phyloP scores from a whole-genome alignment of 2,113 vertebrate species.

The Riparia riparia region DNA sequence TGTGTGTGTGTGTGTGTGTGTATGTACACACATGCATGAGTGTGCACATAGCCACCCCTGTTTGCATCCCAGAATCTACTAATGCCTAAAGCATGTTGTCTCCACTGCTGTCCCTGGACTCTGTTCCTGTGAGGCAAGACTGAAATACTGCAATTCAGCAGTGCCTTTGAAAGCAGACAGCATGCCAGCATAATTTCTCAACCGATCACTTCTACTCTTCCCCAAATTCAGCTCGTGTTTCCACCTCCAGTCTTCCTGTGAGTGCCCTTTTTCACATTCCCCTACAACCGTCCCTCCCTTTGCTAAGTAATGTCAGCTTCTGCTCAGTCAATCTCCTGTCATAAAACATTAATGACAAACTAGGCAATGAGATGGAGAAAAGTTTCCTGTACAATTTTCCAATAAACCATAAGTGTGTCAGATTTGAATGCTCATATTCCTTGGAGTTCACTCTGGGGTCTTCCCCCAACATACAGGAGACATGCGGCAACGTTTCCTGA shows the following conservation, averaged over 20 bases:
- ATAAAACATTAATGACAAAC: neutral
- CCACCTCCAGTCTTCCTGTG: neutral
- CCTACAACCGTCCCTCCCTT: neutral
- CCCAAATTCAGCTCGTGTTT: neutral
- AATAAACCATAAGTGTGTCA: neutral
- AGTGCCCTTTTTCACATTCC: neutral
- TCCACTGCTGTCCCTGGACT: neutral
- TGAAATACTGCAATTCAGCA: neutral
- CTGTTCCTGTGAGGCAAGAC: neutral
- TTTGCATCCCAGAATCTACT: neutral
- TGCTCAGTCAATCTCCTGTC: neutral
- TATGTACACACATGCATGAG: fast-evolving
- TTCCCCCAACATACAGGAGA: neutral
- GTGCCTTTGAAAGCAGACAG: neutral
- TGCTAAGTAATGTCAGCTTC: neutral
- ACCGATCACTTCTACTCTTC: neutral
- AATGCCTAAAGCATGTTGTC: neutral
- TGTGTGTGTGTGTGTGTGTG: neutral
- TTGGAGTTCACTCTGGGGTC: neutral
- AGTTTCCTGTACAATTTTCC: neutral
- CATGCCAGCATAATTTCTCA: neutral
- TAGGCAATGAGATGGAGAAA: neutral
- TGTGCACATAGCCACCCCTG: fast-evolving
- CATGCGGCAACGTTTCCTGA: neutral
- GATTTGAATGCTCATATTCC: neutral